Base-by-base conservation (phyloP, 2,888 invertebrate species). In the Baccha elongata region DNA sequence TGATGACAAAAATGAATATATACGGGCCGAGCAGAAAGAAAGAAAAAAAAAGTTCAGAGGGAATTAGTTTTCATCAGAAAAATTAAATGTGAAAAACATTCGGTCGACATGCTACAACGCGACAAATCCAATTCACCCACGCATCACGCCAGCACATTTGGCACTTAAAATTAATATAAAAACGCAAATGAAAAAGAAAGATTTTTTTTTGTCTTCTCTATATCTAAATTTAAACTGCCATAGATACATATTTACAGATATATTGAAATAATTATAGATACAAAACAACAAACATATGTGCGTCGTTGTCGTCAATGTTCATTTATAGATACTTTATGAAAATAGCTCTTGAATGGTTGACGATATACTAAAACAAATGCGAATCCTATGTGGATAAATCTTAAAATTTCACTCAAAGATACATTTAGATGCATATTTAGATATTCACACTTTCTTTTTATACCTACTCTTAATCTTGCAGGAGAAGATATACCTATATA, bases 51-150 rank as follows among this genome's bases (percentile, higher is more conserved):
- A 60, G 40, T 58, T 58, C 40, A 46, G n/a, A 35, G 67, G 76
- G 72, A 64, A 72, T 78, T 68, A 78, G 78, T 83, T 78, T 83
- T 83, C 78, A 83, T 83, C 83, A 78, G 83, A 83, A 78, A 83
- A 83, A 83, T 83, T 83, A 83, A 78, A 83, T 83, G 73, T 83
- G 83, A 83, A 78, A 83, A 83, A 78, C 83, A 83, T 78, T 83
- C 73, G 83, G 83, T 78, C 83, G 83, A 83, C 83, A 83, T 83
- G 78, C 44, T 64, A 83, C 73, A 83, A 83, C 83, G 83, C 83
- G 83, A 78, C 83, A 83, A 83, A 78, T 78, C 83, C 83, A 83
- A n/a, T 78, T 83, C 83, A 83, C 83, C 83, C 83, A 83, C 83
- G 83, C 83, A 83, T 78, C 78, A 83, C 73, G 83, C 83, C 83